Evolutionary conservation across 1,140 invertebrate species (phyloP).

Genomic region (Ganaspis sp.): DNA sequence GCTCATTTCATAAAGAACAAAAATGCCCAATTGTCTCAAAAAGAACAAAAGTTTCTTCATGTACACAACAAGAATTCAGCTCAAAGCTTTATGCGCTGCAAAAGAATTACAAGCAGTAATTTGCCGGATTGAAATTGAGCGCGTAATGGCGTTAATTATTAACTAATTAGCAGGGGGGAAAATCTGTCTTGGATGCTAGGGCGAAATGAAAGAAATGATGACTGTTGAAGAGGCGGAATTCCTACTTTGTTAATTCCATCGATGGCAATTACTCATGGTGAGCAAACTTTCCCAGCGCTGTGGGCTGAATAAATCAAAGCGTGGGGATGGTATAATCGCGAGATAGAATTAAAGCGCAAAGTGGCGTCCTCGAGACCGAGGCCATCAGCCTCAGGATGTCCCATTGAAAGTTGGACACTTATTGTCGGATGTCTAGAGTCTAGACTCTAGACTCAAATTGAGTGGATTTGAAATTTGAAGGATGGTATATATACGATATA

Average conservation of each 20-base stretch:
- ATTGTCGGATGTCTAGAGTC: background rate
- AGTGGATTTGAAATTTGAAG: slow-evolving; percentile 17
- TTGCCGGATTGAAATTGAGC: too few species aligned
- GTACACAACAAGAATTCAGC: too few species aligned
- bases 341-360: slow-evolving; percentile 16
- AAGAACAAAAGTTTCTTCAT: too few species aligned
- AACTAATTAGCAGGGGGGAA: too few species aligned
- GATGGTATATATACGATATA: background rate
- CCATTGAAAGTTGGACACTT: slow-evolving; percentile 16
- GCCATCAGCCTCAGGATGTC: slow-evolving; percentile 24
- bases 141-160: too few species aligned
- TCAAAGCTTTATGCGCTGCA: too few species aligned
- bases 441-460: slow-evolving; percentile 15
- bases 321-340: slow-evolving; percentile 1
- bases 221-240: slow-evolving; percentile 2
- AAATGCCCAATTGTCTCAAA: too few species aligned
- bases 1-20: too few species aligned
- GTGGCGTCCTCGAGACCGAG: slow-evolving; percentile 26
- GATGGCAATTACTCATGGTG: slow-evolving; percentile 17
- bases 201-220: background rate
- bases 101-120: too few species aligned
- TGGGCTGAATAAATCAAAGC: slow-evolving; percentile 17
- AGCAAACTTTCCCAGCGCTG: slow-evolving; percentile 4
- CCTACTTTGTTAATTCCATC: slow-evolving; percentile 11
- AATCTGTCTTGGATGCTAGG: background rate